Evolutionary conservation across 2,797 vertebrate genomes (phyloP).

Genomic region (Onychomys leucogaster): DNA sequence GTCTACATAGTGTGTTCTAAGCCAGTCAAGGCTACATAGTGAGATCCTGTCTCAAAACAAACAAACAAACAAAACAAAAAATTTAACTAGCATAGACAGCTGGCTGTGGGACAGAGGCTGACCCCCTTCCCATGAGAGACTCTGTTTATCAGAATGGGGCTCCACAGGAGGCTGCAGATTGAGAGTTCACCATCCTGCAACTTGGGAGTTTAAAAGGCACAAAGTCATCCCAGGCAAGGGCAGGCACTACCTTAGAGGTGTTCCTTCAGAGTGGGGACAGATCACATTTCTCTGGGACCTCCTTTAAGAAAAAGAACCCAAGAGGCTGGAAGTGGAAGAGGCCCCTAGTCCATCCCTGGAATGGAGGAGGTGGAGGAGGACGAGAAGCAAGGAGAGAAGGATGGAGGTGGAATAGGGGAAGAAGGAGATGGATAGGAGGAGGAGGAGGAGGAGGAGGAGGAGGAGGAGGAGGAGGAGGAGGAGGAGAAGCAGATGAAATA

Average conservation of each 20-base stretch:
- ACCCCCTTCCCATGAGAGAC: background rate
- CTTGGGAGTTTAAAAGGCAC: background rate
- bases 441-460: background rate
- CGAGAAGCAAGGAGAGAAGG: background rate
- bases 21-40: background rate
- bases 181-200: background rate
- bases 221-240: background rate
- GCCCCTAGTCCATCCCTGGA: background rate
- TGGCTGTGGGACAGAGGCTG: background rate
- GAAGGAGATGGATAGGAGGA: too few relatives aligned
- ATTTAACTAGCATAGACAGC: background rate
- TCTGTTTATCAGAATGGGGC: background rate
- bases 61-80: background rate
- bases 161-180: background rate
- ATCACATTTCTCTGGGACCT: background rate
- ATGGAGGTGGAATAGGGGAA: background rate
- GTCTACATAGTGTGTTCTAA: background rate
- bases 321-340: background rate
- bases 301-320: background rate
- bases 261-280: background rate
- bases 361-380: background rate
- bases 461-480: background rate
- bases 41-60: background rate
- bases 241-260: background rate
- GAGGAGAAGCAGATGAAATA: background rate